Conservation (phyloP, 2,888 invertebrate genomes). For the Heliconius sara region DNA sequence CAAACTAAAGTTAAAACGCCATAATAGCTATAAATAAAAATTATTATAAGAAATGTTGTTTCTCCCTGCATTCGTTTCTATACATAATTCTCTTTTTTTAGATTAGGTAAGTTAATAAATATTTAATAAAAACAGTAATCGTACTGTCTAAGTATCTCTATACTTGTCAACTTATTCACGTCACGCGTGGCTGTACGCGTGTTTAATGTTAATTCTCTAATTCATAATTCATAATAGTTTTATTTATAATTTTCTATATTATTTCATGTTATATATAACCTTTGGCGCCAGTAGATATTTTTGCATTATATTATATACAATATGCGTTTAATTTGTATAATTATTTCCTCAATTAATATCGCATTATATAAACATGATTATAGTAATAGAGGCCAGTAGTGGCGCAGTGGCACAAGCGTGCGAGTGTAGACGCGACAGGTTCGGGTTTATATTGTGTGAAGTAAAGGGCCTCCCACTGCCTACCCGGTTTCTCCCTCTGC, state of each 20-base stretch:
- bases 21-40: background rate
- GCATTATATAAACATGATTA: background rate
- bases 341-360: background rate
- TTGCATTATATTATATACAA: background rate
- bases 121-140: conserved; percentile 15
- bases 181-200: conserved; percentile 8
- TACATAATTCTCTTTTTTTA: background rate
- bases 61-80: background rate
- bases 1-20: background rate
- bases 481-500: too few relatives aligned
- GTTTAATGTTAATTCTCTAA: conserved; percentile 18
- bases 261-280: conserved; percentile 5
- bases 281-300: conserved; percentile 26
- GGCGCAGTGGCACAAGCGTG: too few relatives aligned
- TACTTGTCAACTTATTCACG: conserved; percentile 18
- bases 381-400: background rate
- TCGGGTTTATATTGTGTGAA: too few relatives aligned
- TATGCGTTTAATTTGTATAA: background rate
- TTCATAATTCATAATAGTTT: conserved; percentile 21
- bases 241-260: conserved; percentile 8
- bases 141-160: background rate
- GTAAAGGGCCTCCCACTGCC: too few relatives aligned
- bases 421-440: too few relatives aligned
- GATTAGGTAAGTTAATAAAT: conserved; percentile 1
- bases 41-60: conserved; percentile 1